phyloP scores from a whole-genome alignment of 2,113 vertebrate species.

The Pelecanoides urinatrix region DNA sequence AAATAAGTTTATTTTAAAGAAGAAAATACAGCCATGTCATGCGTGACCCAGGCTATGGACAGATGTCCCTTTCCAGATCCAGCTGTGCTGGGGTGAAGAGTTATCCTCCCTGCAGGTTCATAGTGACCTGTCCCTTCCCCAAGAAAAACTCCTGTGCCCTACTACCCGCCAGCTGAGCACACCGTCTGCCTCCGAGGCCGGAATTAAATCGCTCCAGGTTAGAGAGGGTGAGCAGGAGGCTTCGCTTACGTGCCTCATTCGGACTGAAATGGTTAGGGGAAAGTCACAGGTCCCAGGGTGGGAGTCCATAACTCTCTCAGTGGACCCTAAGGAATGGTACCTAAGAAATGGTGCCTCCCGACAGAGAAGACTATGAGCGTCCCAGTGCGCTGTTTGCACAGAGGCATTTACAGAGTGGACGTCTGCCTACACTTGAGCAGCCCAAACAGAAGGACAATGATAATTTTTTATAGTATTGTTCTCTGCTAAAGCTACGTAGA shows the following conservation, averaged over 20 bases:
- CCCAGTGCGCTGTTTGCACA: fast-evolving
- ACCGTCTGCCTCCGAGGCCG: fast-evolving
- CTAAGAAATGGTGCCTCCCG: not conserved
- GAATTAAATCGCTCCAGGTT: not conserved
- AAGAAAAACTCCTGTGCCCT: not conserved
- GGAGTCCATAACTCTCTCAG: not conserved
- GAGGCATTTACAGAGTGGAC: not conserved
- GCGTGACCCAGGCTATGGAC: not conserved
- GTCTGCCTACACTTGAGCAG: not conserved
- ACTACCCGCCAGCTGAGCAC: not conserved
- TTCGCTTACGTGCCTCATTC: not conserved
- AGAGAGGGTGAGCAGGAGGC: not conserved
- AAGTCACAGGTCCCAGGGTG: not conserved
- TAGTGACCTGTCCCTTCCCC: not conserved
- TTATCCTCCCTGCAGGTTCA: not conserved
- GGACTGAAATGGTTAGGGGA: not conserved
- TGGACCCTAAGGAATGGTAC: not conserved
- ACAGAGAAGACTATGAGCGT: not conserved
- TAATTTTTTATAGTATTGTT: not conserved
- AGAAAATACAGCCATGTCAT: not conserved
- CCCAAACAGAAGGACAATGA: not conserved
- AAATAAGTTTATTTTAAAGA: not conserved
- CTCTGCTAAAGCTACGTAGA: not conserved
- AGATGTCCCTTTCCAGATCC: not conserved
- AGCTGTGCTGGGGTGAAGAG: not conserved